Conservation (phyloP, 2,113 vertebrate species). For the Mobula hypostoma region DNA sequence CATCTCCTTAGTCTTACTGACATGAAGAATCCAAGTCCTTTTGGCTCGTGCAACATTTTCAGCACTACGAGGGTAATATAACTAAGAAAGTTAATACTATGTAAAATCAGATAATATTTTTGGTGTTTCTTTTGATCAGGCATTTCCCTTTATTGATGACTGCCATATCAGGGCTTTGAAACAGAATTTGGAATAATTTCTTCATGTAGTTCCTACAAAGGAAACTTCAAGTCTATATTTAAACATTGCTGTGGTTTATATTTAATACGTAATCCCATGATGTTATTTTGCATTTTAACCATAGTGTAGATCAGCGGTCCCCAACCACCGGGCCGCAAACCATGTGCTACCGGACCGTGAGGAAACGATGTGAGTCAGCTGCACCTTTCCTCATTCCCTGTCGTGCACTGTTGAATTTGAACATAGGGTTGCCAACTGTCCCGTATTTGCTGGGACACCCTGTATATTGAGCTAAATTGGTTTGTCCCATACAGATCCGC, state of each 20-base stretch:
- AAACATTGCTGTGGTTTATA: not conserved
- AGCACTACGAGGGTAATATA: not conserved
- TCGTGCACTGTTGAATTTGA: too few relatives aligned
- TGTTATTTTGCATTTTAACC: not conserved
- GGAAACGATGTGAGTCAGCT: too few relatives aligned
- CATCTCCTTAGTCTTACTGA: too few relatives aligned
- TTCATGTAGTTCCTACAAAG: not conserved
- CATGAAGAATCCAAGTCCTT: not conserved
- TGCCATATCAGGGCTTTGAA: not conserved
- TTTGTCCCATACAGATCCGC: too few relatives aligned
- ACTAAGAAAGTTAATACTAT: not conserved
- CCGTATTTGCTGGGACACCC: too few relatives aligned
- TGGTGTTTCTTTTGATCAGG: constrained; percentile 13
- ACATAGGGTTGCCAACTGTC: too few relatives aligned
- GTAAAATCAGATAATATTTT: not conserved
- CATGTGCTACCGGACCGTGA: too few relatives aligned
- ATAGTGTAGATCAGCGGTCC: not conserved
- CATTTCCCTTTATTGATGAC: not conserved
- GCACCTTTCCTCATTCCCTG: too few relatives aligned
- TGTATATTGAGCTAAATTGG: too few relatives aligned
- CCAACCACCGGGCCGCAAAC: too few relatives aligned
- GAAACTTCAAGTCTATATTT: not conserved
- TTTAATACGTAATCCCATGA: not conserved
- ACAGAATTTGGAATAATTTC: not conserved
- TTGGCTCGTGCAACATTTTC: not conserved